phyloP scores from a whole-genome alignment of 2,888 invertebrate genomes.

The Fissipunctia ypsillon region DNA sequence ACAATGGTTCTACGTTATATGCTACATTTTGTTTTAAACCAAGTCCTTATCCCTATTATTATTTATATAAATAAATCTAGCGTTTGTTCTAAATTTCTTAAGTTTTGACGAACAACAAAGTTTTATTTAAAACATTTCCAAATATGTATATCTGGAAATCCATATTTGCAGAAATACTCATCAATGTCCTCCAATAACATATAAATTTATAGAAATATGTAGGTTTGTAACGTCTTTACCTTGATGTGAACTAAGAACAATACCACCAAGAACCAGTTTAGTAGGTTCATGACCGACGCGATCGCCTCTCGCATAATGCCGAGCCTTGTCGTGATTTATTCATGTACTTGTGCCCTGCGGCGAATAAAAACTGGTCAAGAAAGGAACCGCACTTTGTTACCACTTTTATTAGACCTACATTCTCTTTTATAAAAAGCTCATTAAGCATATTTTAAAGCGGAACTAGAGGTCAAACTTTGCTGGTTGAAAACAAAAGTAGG shows the following conservation, averaged over 20 bases:
- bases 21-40: not conserved
- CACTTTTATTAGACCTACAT: constrained; percentile 67
- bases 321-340: constrained; percentile 83
- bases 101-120: not conserved
- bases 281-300: constrained; percentile 86
- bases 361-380: constrained; percentile 76
- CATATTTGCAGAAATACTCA: not conserved
- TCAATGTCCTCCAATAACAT: constrained; percentile 5
- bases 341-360: constrained; percentile 70
- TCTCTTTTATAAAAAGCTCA: constrained; percentile 59
- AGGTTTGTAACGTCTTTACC: constrained; percentile 60
- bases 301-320: constrained; percentile 82
- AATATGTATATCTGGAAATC: too few species aligned
- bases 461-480: constrained; percentile 50
- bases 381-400: constrained; percentile 68
- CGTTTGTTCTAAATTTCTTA: not conserved
- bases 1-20: not conserved
- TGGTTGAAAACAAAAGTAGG: constrained; percentile 43
- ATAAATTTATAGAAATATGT: constrained; percentile 48
- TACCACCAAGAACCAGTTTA: constrained; percentile 86
- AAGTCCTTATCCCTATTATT: not conserved
- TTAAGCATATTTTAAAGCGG: constrained; percentile 41
- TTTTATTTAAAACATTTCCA: not conserved
- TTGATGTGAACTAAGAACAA: constrained; percentile 78
- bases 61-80: not conserved